These are phyloP conservation scores for Lumbricus terrestris DNA, from an alignment of 2,888 invertebrate species.

Conservation along the genomic window DNA sequence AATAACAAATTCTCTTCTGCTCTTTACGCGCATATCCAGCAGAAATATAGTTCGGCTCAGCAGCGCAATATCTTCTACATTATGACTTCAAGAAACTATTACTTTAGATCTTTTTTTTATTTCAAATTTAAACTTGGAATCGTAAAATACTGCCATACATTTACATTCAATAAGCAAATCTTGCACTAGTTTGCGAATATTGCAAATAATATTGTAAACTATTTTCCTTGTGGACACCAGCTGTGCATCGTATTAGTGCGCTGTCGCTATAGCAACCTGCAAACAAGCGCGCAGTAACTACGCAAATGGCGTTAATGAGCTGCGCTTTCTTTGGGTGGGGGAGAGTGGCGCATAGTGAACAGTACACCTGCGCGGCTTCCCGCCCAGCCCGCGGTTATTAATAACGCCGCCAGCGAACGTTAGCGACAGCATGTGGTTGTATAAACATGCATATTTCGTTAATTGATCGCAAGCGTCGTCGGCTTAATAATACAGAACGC, in stretches of 20 bases:
- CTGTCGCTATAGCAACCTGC: not conserved
- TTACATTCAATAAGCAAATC: not conserved
- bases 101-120: not conserved
- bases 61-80: not conserved
- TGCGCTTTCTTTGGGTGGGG: not conserved
- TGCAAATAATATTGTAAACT: not conserved
- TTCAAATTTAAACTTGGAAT: not conserved
- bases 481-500: not conserved
- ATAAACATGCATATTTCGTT: slow-evolving; percentile 3
- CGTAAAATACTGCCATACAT: not conserved
- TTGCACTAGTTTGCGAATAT: not conserved
- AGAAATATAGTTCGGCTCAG: not conserved
- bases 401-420: not conserved
- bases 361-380: not conserved
- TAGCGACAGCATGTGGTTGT: not conserved
- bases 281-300: not conserved
- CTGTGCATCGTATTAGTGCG: not conserved
- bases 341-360: not conserved
- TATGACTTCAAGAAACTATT: not conserved
- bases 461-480: not conserved
- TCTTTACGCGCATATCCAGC: not conserved
- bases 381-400: not conserved
- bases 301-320: not conserved
- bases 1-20: not conserved
- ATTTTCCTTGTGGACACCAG: not conserved